Conservation (phyloP, 2,797 vertebrate species). For the Sparidentex hasta region DNA sequence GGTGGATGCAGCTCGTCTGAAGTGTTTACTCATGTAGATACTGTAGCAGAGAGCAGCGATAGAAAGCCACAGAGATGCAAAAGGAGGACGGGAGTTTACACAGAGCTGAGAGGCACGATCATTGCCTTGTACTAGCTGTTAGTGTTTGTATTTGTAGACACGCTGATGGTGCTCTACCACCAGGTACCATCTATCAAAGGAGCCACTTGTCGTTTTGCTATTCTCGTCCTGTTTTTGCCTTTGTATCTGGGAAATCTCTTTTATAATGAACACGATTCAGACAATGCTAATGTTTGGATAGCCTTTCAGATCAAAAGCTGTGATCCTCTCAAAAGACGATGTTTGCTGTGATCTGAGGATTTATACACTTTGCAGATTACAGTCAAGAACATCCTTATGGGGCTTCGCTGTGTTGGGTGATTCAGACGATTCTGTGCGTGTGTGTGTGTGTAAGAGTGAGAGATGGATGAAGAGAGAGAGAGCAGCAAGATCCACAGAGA, state of each 20-base stretch:
- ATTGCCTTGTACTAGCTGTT: conserved; percentile 3
- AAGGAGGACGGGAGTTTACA: conserved; percentile 25
- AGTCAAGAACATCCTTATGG: conserved; percentile 22
- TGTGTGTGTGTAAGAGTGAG: neutral
- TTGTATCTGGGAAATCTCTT: conserved; percentile 3
- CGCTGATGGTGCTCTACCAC: conserved; percentile 43
- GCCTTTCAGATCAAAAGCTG: conserved; percentile 30
- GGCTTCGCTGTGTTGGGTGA: conserved; percentile 29
- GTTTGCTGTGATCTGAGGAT: conserved; percentile 54
- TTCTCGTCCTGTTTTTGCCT: neutral
- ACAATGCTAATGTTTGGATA: conserved; percentile 5
- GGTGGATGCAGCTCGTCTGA: conserved; percentile 50
- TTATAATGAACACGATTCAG: neutral
- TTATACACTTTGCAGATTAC: conserved; percentile 21
- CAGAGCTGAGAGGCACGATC: conserved; percentile 26
- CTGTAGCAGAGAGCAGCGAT: conserved; percentile 27
- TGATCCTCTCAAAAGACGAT: conserved; percentile 22
- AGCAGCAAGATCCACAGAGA: conserved; percentile 21
- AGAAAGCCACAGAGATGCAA: conserved; percentile 29
- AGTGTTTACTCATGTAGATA: conserved; percentile 60
- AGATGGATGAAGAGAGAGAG: conserved; percentile 8
- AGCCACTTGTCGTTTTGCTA: neutral
- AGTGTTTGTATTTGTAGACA: conserved; percentile 29
- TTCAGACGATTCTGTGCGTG: conserved; percentile 5
- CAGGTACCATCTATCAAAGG: neutral